These are phyloP conservation scores for Limosa lapponica DNA, from an alignment of 2,797 vertebrate species.

Conservation along the genomic window DNA sequence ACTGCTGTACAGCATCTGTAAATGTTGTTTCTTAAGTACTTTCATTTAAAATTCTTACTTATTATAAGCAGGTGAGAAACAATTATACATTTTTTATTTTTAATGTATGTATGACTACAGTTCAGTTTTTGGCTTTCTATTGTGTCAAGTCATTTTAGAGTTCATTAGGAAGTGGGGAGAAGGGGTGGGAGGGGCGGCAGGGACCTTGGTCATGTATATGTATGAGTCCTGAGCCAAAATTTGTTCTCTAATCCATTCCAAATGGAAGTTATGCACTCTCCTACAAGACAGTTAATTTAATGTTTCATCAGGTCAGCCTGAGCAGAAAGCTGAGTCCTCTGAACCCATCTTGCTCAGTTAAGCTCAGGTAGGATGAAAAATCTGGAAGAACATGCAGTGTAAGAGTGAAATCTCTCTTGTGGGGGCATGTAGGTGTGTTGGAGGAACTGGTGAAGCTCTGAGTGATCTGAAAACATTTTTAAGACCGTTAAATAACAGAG, in stretches of 20 bases:
- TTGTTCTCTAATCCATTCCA: not conserved
- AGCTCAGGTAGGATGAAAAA: not conserved
- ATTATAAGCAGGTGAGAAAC: not conserved
- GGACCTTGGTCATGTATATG: not conserved
- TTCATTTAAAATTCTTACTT: not conserved
- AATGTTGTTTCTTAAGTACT: not conserved
- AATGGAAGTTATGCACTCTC: not conserved
- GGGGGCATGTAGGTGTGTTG: not conserved
- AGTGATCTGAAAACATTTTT: not conserved
- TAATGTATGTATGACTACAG: not conserved
- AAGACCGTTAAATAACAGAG: not conserved
- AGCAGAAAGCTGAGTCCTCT: not conserved
- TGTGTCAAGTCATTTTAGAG: not conserved
- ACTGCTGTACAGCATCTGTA: not conserved
- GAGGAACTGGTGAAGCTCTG: not conserved
- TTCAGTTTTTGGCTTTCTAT: not conserved
- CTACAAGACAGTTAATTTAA: not conserved
- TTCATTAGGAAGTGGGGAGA: not conserved
- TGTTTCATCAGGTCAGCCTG: not conserved
- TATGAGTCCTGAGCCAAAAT: not conserved
- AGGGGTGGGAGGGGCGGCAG: accelerated
- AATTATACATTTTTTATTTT: not conserved
- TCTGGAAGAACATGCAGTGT: not conserved
- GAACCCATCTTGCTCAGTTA: not conserved
- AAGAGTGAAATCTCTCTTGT: not conserved